These are phyloP conservation scores for Sminthurinus signatus DNA, from an alignment of 1,140 invertebrate genomes.

Conservation along the genomic window DNA sequence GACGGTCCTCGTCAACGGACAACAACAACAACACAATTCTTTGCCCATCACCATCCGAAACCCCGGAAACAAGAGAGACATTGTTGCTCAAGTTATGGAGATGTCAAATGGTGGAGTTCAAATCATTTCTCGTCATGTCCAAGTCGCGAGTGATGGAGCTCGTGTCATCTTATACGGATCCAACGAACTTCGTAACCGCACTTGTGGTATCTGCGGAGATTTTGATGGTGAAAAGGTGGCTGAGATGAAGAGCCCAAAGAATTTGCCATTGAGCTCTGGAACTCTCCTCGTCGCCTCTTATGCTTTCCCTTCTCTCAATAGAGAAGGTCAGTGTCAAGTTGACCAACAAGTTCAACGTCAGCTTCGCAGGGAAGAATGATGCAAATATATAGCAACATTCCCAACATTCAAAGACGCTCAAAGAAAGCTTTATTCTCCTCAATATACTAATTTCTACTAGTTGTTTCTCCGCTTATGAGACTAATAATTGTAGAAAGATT, in stretches of 20 bases:
- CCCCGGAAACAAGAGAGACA: conserved; percentile 13
- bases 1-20: conserved; percentile 30
- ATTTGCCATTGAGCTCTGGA: conserved; percentile 31
- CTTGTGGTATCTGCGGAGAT: conserved; percentile 39
- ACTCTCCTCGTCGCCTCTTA: conserved; percentile 36
- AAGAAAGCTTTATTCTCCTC: too few relatives aligned
- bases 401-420: conserved; percentile 15
- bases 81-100: conserved; percentile 26
- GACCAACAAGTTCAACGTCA: conserved; percentile 14
- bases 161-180: conserved; percentile 25
- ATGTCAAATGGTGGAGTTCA: conserved; percentile 37
- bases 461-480: too few relatives aligned
- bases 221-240: conserved; percentile 35
- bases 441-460: too few relatives aligned
- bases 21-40: conserved; percentile 6
- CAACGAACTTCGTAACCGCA: conserved; percentile 25
- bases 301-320: conserved; percentile 14
- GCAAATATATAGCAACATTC: too few relatives aligned
- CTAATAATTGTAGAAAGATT: too few relatives aligned
- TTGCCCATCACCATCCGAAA: conserved; percentile 23
- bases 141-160: conserved; percentile 29
- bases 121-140: conserved; percentile 20
- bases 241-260: conserved; percentile 31
- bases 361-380: conserved; percentile 36
- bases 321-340: conserved; percentile 21